Evolutionary conservation across 2,888 invertebrate species (phyloP).

Genomic region (Dasypogon diadema): DNA sequence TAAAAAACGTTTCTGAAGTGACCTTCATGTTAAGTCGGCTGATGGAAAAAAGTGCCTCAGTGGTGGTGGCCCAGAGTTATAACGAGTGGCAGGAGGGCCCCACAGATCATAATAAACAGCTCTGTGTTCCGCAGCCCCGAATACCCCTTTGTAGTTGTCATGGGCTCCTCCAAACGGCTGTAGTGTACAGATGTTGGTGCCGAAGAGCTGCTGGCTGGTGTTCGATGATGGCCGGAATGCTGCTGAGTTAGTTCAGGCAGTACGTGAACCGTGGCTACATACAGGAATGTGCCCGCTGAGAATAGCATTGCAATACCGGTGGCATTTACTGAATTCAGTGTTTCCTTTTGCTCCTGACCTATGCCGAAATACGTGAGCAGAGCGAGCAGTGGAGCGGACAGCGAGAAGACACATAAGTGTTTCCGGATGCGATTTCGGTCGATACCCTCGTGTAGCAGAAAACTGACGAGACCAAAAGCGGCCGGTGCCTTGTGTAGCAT

Average conservation of each 20-base stretch:
- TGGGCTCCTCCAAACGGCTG: slow-evolving; percentile 60
- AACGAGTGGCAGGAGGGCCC: slow-evolving; percentile 88
- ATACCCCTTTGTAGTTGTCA: slow-evolving; percentile 55
- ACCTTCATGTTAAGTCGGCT: too few species aligned
- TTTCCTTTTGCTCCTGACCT: slow-evolving; percentile 93
- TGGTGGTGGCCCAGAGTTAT: slow-evolving; percentile 94
- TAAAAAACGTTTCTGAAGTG: too few species aligned
- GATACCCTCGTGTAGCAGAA: slow-evolving; percentile 93
- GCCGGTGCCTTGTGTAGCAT: slow-evolving; percentile 99
- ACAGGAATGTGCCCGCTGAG: slow-evolving; percentile 98
- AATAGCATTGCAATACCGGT: slow-evolving; percentile 98
- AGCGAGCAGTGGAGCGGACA: slow-evolving; percentile 91
- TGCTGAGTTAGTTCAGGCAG: slow-evolving; percentile 89
- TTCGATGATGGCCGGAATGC: slow-evolving; percentile 66
- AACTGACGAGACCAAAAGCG: slow-evolving; percentile 98
- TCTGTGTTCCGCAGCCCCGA: slow-evolving; percentile 81
- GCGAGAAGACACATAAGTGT: slow-evolving; percentile 91
- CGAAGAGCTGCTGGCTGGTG: too few species aligned
- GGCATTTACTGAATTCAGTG: slow-evolving; percentile 87
- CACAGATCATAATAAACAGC: slow-evolving; percentile 84
- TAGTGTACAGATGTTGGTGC: slow-evolving; percentile 56
- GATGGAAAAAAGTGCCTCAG: too few species aligned
- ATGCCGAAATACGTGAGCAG: slow-evolving; percentile 94
- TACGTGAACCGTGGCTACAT: slow-evolving; percentile 98
- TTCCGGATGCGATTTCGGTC: slow-evolving; percentile 86